These are phyloP conservation scores for Amiota communis DNA, from an alignment of 2,888 invertebrate genomes.

Conservation along the genomic window DNA sequence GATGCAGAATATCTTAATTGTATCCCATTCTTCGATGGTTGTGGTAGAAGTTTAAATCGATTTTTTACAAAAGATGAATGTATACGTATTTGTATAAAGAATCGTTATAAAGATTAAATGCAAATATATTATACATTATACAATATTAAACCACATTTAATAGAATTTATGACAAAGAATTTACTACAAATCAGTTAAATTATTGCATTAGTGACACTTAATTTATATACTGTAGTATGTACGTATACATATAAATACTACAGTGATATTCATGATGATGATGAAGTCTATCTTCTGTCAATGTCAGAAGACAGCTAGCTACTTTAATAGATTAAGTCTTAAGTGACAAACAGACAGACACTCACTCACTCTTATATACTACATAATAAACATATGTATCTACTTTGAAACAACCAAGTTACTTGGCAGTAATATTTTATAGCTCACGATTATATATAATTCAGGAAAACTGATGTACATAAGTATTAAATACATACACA, in stretches of 20 bases:
- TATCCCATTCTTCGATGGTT: neutral
- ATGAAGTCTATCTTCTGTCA: constrained; percentile 42
- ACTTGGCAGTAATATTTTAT: constrained; percentile 11
- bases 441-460: constrained; percentile 45
- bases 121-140: neutral
- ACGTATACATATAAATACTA: constrained; percentile 22
- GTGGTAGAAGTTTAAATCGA: neutral
- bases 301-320: no score
- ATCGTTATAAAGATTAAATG: neutral
- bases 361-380: neutral
- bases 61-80: constrained; percentile 1
- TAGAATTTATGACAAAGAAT: neutral
- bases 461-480: constrained; percentile 32
- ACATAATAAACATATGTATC: neutral
- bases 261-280: constrained; percentile 32
- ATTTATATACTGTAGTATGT: no score
- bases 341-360: constrained; percentile 27
- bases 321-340: no score
- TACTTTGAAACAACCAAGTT: constrained; percentile 44
- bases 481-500: constrained; percentile 28
- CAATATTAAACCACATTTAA: neutral
- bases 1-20: neutral
- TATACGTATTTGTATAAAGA: neutral
- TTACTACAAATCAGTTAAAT: constrained; percentile 39
- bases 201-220: constrained; percentile 54